These are phyloP conservation scores for Sebastes taczanowskii DNA, from an alignment of 2,797 vertebrate genomes.

Conservation along the genomic window DNA sequence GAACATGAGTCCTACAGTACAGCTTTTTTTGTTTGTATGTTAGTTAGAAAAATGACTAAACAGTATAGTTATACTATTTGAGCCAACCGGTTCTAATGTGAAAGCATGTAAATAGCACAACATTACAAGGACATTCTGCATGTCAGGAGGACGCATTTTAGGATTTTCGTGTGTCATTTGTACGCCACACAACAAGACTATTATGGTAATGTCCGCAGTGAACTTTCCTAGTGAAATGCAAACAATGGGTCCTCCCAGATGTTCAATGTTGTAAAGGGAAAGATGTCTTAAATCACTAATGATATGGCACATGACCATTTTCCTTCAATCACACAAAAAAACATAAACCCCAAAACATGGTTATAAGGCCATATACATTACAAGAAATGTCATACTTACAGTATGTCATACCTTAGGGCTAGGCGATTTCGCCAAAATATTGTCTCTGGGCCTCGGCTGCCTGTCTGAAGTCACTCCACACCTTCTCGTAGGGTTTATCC, in stretches of 20 bases:
- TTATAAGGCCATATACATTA: neutral
- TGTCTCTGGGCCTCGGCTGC: constrained; percentile 97
- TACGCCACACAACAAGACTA: too few species aligned
- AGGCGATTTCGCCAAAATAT: too few species aligned
- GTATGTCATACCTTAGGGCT: too few species aligned
- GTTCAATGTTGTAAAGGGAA: too few species aligned
- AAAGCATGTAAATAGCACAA: too few species aligned
- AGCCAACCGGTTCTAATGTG: neutral
- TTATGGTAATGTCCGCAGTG: too few species aligned
- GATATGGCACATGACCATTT: neutral
- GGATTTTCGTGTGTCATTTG: too few species aligned
- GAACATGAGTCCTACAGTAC: too few species aligned
- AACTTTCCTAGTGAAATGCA: neutral
- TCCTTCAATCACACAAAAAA: neutral
- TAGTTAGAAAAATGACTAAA: neutral
- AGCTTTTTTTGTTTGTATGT: neutral
- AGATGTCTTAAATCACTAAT: too few species aligned
- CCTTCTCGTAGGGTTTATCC: constrained; percentile 87
- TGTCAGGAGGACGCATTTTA: too few species aligned
- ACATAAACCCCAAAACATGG: neutral
- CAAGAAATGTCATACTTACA: neutral
- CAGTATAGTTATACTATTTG: neutral
- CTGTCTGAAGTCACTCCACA: constrained; percentile 93
- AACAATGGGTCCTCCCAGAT: neutral
- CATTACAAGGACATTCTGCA: too few species aligned